Conservation (phyloP, 2,888 invertebrate genomes). For the Lycaena phlaeas region DNA sequence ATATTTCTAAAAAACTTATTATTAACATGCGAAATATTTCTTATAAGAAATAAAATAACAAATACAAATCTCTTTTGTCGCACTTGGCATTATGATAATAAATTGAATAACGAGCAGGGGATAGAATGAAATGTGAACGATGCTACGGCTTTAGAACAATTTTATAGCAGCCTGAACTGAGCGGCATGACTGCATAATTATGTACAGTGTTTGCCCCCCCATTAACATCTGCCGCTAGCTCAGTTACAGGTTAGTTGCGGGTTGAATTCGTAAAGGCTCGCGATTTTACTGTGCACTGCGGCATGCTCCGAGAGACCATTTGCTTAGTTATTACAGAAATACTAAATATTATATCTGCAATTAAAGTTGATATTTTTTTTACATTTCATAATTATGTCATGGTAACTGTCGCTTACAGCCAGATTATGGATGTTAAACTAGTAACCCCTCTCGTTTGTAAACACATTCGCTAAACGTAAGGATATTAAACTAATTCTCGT, state of each 20-base stretch:
- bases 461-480: no score
- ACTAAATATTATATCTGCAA: no score
- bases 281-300: conserved; percentile 16
- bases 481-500: no score
- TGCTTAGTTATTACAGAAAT: conserved; percentile 1
- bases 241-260: conserved; percentile 24
- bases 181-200: conserved; percentile 34
- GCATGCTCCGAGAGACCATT: conserved; percentile 15
- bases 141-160: conserved; percentile 11
- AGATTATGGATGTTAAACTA: no score
- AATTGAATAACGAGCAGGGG: conserved; percentile 1
- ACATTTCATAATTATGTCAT: no score
- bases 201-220: conserved; percentile 36
- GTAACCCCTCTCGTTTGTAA: no score
- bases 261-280: conserved; percentile 26
- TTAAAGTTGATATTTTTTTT: no score
- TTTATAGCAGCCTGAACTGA: conserved; percentile 18
- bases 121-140: background rate
- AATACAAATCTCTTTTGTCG: no score
- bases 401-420: no score
- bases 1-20: no score
- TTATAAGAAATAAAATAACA: no score
- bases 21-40: no score
- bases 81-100: conserved; percentile 5
- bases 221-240: conserved; percentile 34